A percentile compares a stretch with the other conserved stretches of the same genome.
These are phyloP conservation scores for Anisognathus igniventris DNA, from an alignment of 2,797 vertebrate species.

Conservation along the genomic window DNA sequence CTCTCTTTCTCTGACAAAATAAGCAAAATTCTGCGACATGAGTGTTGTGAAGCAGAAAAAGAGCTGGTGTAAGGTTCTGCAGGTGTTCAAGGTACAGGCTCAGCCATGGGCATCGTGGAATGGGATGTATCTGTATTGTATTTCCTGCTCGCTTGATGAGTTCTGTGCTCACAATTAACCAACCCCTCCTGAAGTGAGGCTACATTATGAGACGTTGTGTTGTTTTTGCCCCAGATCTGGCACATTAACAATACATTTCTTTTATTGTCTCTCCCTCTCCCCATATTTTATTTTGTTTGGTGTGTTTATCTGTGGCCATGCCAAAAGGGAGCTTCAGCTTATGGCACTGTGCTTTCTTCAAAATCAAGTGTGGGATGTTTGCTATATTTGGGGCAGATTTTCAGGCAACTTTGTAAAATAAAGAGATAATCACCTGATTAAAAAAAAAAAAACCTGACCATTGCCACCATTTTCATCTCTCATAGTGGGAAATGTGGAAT, in stretches of 20 bases:
- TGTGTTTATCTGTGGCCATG: not conserved
- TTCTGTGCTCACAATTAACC: not conserved
- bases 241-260: not conserved
- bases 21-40: not conserved
- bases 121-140: not conserved
- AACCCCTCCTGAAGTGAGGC: not conserved
- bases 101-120: fast-evolving
- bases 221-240: not conserved
- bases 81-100: not conserved
- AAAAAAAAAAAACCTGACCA: not conserved
- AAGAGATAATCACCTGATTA: not conserved
- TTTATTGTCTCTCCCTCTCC: not conserved
- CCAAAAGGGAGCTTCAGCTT: not conserved
- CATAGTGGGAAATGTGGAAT: not conserved
- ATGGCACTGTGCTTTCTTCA: not conserved
- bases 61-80: not conserved
- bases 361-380: not conserved
- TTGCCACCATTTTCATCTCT: not conserved
- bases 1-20: not conserved
- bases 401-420: not conserved
- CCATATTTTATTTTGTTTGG: not conserved
- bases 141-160: not conserved
- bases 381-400: not conserved
- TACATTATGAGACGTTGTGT: not conserved
- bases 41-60: not conserved